These are phyloP conservation scores for Trachurus trachurus DNA, from an alignment of 2,797 vertebrate genomes.

Conservation along the genomic window DNA sequence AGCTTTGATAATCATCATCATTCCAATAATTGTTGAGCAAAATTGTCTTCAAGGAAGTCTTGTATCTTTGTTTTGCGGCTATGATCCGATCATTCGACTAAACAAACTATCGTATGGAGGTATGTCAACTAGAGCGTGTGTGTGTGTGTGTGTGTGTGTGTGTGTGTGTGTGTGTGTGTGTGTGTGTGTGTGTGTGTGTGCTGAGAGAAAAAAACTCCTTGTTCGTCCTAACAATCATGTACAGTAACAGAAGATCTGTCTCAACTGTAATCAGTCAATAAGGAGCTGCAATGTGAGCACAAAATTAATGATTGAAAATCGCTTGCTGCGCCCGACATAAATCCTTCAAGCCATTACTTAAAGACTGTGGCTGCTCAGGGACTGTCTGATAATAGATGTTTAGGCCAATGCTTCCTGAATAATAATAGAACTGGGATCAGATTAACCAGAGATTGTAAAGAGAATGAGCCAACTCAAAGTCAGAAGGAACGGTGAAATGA, in stretches of 20 bases:
- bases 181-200: too few species aligned
- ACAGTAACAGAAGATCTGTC: not conserved
- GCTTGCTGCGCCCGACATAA: not conserved
- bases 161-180: too few species aligned
- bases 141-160: not conserved
- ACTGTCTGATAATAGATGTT: not conserved
- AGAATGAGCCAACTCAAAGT: not conserved
- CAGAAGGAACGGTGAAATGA: not conserved
- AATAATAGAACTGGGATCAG: not conserved
- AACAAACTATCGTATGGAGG: not conserved
- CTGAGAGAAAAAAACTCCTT: constrained; percentile 2
- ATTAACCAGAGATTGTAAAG: not conserved
- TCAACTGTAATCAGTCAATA: not conserved
- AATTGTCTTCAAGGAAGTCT: not conserved
- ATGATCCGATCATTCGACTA: not conserved
- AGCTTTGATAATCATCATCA: not conserved
- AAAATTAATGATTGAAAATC: not conserved
- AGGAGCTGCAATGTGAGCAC: not conserved
- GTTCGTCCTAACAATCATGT: not conserved
- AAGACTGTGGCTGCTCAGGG: not conserved
- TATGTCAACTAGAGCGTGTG: not conserved
- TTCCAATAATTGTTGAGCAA: not conserved
- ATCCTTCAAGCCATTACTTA: not conserved
- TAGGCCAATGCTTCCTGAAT: constrained; percentile 3
- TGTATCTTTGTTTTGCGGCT: not conserved